Base-by-base conservation (phyloP, 2,888 invertebrate genomes). In the Carcina quercana region DNA sequence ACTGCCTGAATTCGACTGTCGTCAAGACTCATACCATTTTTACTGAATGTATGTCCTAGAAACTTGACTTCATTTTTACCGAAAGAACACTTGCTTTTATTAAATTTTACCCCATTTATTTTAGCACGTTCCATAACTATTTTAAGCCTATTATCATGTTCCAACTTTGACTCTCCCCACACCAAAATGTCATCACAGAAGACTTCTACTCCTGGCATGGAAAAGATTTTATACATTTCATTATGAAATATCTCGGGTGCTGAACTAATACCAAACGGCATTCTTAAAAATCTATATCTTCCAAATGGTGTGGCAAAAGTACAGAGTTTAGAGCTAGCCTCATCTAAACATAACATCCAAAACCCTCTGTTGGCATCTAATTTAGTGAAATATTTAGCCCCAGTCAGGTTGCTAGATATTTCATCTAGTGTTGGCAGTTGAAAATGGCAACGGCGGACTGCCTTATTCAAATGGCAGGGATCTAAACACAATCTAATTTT, bases 141-240 rank as follows among this genome's bases (percentile, higher is more conserved):
- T 6, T 14, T 17, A 7, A 38, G n/a, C n/a, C 39, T 19, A 3
- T 17, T 21, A 27, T 42, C 38, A n/a, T 42, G 41, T 15, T 38
- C 34, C 13, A 28, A 13, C n/a, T 29, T 28, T 2, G 33, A 35
- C 3, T 19, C 25, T 3, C 35, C 38, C 15, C 27, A 35, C 2
- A 36, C 21, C 15, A 35, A 7, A 7, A 35, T 4, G 27, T 38
- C 35, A 19, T 42, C 37, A 25, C 26, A 25, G 13, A 13, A 32
- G 1, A 37, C 20, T 13, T 26, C 37, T 5, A 40, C 37, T 2
- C 37, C 39, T 13, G 30, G 15, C 22, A 25, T 37, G 5, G 15
- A 20, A 27, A 42, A 42, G 11, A 37, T 35, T 34, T 39, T 42
- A 7, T 26, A 15, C 38, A 42, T 42, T 25, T 32, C 34, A 12